Base-by-base conservation (phyloP, 2,888 invertebrate species). In the Acleris sparsana region DNA sequence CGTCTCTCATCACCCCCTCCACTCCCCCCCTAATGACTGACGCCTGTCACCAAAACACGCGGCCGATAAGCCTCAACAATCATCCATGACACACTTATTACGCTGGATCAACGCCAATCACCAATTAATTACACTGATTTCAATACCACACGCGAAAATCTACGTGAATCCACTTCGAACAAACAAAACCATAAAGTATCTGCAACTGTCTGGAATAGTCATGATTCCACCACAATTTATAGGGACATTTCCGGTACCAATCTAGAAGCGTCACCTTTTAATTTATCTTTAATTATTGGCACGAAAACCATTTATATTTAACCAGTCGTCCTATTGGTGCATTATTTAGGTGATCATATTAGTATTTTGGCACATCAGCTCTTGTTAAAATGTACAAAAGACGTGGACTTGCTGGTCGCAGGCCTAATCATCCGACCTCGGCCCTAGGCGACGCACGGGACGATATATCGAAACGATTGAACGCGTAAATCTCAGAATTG, bases 311-410 rank as follows among this genome's bases (percentile, higher is more conserved):
- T 84, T 86, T 90, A 89, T 83, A 88, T 86, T 84, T 90, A 91
- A 78, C 84, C 55, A 65, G 73, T 73, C 75, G 67, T 80, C 82
- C 83, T 84, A 91, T 92, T 92, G 90, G 92, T 79, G 79, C 80
- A 81, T 84, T 85, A 83, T 80, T 82, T 69, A 72, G 72, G 78
- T 75, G 81, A 82, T 78, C 79, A 74, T 79, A 79, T 80, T 78
- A 69, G 73, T 77, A 79, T 71, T 83, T 88, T 91, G 89, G 90
- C 91, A 88, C 81, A 84, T 79, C 75, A 74, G 71, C 80, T 75
- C 79, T 72, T 72, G 69, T 75, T 80, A 86, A 89, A 85, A 82
- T 84, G 80, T 86, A 88, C 86, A 88, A 90, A 90, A 88, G 89
- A 81, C 83, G 79, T 73, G 71, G 80, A 65, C 69, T 73, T 76